Percentiles rank a stretch among this genome's conserved stretches.
These are phyloP conservation scores for Conger conger DNA, from an alignment of 2,113 vertebrate species.

Conservation along the genomic window DNA sequence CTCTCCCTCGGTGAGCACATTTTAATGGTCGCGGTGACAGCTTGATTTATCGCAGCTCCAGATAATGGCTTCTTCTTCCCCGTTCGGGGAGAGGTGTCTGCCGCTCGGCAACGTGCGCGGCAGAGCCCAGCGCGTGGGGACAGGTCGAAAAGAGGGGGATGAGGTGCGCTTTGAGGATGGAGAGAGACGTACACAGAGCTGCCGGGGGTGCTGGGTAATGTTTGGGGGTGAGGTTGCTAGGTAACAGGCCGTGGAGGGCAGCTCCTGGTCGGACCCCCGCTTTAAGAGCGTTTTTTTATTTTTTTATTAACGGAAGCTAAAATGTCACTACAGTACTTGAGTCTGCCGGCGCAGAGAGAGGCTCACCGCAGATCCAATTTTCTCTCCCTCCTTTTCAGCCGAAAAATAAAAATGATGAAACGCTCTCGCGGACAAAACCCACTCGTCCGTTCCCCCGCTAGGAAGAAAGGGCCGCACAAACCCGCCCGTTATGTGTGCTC, in stretches of 20 bases:
- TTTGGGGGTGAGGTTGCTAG: background rate
- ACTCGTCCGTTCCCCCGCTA: constrained; percentile 3
- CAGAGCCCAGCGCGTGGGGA: background rate
- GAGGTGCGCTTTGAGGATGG: background rate
- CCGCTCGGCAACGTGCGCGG: background rate
- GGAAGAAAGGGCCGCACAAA: background rate
- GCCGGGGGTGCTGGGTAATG: background rate
- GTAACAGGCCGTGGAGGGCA: background rate
- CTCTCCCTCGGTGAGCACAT: constrained; percentile 35
- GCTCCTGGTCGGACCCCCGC: background rate
- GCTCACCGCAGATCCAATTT: background rate
- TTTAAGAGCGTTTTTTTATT: background rate
- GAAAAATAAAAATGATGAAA: constrained; percentile 18
- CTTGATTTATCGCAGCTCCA: constrained; percentile 40
- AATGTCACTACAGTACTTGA: background rate
- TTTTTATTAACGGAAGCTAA: background rate
- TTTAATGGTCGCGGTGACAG: constrained; percentile 48
- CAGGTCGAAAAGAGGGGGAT: background rate
- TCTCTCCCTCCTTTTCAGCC: background rate
- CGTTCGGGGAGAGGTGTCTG: background rate
- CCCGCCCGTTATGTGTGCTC: constrained; percentile 1
- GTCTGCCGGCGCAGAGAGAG: background rate
- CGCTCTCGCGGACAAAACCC: background rate
- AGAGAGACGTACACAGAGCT: background rate
- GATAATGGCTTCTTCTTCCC: constrained; percentile 31